Conservation (phyloP, 92 coral and sea anemone genomes). For the Blastomussa wellsi region DNA sequence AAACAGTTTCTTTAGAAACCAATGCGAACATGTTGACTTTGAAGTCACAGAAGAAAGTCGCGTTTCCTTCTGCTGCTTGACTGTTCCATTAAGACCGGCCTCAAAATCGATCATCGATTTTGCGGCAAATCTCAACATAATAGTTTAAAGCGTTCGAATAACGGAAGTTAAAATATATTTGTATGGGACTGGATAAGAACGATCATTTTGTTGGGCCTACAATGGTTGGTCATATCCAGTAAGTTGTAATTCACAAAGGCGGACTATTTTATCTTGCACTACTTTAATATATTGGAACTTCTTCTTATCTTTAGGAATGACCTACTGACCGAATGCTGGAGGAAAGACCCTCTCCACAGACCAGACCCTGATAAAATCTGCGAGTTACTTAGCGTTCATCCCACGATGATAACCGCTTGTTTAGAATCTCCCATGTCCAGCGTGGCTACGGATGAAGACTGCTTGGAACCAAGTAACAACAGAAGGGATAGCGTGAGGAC, state of each 20-base stretch:
- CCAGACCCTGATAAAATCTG: slow-evolving; percentile 72
- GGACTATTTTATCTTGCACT: background rate
- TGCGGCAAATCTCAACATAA: too few species aligned
- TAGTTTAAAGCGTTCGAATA: too few species aligned
- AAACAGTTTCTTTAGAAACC: too few species aligned
- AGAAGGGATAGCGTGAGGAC: slow-evolving; percentile 17
- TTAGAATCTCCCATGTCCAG: slow-evolving; percentile 66
- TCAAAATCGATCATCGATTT: too few species aligned
- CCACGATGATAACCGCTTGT: slow-evolving; percentile 63
- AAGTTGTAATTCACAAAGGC: background rate
- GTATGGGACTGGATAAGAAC: too few species aligned
- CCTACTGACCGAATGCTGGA: slow-evolving; percentile 72
- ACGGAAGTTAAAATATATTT: too few species aligned
- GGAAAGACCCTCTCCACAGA: slow-evolving; percentile 59
- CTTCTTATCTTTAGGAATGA: slow-evolving; percentile 36
- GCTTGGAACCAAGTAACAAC: slow-evolving; percentile 17
- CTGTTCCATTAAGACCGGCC: background rate
- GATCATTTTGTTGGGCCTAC: too few species aligned
- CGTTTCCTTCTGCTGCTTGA: too few species aligned
- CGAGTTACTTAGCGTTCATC: slow-evolving; percentile 40
- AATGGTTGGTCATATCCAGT: too few species aligned
- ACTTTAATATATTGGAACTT: background rate
- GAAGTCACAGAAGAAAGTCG: background rate
- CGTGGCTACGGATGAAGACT: slow-evolving; percentile 59
- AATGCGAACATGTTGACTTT: too few species aligned